Evolutionary conservation across 2,797 vertebrate species (phyloP).

Genomic region (Myotis daubentonii): DNA sequence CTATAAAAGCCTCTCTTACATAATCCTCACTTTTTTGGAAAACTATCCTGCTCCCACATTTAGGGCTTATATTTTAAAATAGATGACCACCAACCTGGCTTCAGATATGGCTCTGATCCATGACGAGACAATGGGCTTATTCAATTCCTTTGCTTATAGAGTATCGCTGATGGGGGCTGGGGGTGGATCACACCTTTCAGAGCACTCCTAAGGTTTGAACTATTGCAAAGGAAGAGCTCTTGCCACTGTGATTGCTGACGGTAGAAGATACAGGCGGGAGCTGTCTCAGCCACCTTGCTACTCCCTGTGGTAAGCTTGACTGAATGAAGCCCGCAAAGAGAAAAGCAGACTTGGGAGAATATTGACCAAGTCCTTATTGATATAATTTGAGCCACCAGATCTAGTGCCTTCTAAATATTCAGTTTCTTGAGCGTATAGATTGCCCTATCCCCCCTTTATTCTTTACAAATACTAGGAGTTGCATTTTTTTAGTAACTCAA

Average conservation of each 20-base stretch:
- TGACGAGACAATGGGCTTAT: not conserved
- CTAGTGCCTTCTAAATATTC: not conserved
- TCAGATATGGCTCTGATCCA: not conserved
- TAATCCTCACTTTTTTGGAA: not conserved
- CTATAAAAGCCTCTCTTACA: not conserved
- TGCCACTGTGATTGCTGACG: not conserved
- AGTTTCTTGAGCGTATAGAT: not conserved
- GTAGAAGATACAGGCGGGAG: not conserved
- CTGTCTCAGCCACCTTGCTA: not conserved
- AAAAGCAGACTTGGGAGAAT: not conserved
- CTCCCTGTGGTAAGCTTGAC: not conserved
- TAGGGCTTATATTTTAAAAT: not conserved
- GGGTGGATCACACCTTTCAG: not conserved
- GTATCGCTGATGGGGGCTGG: fast-evolving
- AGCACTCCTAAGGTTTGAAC: not conserved
- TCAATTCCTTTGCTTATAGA: not conserved
- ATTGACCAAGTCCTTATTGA: not conserved
- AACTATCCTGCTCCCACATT: not conserved
- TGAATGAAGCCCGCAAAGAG: not conserved
- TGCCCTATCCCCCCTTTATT: not conserved
- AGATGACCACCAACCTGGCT: not conserved
- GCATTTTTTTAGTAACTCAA: not conserved
- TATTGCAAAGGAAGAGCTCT: not conserved
- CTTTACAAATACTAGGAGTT: not conserved
- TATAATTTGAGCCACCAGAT: not conserved